A percentile compares a stretch with the other conserved stretches of the same genome.
These are phyloP conservation scores for Tetragnatha montana DNA, from an alignment of 2,888 invertebrate species.

Conservation along the genomic window DNA sequence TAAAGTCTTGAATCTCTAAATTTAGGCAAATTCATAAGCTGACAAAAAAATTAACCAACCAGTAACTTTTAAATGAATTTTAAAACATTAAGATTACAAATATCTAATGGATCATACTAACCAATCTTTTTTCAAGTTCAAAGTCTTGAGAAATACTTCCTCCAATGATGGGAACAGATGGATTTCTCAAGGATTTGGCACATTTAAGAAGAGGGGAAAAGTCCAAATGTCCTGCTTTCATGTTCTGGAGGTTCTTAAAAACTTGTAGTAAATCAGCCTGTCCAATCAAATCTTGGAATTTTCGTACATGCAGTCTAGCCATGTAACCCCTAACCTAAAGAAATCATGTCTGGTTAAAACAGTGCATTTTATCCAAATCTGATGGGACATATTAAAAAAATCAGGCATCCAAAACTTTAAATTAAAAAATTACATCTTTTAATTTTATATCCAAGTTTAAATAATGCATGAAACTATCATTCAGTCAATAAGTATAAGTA, in stretches of 20 bases:
- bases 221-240: conserved; percentile 90
- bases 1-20: neutral
- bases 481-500: too few relatives aligned
- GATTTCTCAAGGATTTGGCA: conserved; percentile 88
- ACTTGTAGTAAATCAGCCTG: conserved; percentile 91
- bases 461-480: too few relatives aligned
- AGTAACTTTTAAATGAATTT: neutral
- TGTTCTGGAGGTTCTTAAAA: conserved; percentile 82
- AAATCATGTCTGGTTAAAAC: neutral
- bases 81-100: neutral
- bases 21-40: neutral
- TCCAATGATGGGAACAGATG: conserved; percentile 91
- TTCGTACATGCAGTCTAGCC: conserved; percentile 91
- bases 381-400: neutral
- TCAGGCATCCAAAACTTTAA: neutral
- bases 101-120: conserved; percentile 75
- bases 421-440: neutral
- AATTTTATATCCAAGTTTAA: too few relatives aligned
- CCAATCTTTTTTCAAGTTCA: conserved; percentile 82
- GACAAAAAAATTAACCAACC: neutral
- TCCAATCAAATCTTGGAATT: conserved; percentile 93
- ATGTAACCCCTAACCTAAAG: conserved; percentile 89
- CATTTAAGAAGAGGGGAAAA: conserved; percentile 90
- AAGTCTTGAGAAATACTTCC: conserved; percentile 87
- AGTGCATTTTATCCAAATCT: neutral